Base-by-base conservation (phyloP, 2,113 vertebrate genomes). In the Carettochelys insculpta region DNA sequence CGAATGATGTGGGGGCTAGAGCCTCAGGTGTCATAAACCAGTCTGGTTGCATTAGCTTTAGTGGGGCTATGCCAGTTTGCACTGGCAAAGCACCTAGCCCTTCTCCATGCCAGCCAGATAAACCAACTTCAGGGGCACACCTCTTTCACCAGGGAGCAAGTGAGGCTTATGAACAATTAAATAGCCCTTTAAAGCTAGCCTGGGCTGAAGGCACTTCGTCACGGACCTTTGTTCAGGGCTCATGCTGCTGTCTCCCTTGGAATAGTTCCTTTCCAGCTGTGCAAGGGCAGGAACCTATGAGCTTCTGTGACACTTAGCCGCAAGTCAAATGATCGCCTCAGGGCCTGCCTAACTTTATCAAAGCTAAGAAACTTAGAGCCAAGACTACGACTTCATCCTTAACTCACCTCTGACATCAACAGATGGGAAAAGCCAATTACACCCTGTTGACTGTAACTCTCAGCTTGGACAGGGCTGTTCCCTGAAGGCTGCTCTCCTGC, bases 11-110 rank as follows among this genome's bases (percentile, higher is more conserved):
- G n/a, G n/a, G 12, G 11, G 31, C 31, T 2, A 71, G 11, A 31
- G 6, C 11, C 10, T 71, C n/a, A 25, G 41, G 22, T 11, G 68
- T 11, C 5, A 11, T 13, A 73, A 22, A 29, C 61, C 13, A 5
- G 1, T 5, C 29, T 31, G 34, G 58, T 14, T 61, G 13, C 58
- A 34, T 17, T 34, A 34, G 58, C 31, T 34, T 34, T 25, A 27
- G 34, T 17, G 0, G 38, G 34, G 1, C 41, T 7, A 1, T 41
- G 1, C 11, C 19, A 5, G 0, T 2, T 12, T 1, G 20, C 38
- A 1, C 51, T 43, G 34, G 0, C 20, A 0, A 25, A 3, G n/a
- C 48, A 3, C 1, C 22, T 0, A 22, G 34, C 5, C 11, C 20
- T 27, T 2, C 54, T 12, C 7, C 3, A 38, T 6, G 8, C 50